Percentiles rank a stretch among this genome's conserved stretches.
Conservation (phyloP, 2,797 vertebrate genomes). For the Melanotaenia maccullochi region DNA sequence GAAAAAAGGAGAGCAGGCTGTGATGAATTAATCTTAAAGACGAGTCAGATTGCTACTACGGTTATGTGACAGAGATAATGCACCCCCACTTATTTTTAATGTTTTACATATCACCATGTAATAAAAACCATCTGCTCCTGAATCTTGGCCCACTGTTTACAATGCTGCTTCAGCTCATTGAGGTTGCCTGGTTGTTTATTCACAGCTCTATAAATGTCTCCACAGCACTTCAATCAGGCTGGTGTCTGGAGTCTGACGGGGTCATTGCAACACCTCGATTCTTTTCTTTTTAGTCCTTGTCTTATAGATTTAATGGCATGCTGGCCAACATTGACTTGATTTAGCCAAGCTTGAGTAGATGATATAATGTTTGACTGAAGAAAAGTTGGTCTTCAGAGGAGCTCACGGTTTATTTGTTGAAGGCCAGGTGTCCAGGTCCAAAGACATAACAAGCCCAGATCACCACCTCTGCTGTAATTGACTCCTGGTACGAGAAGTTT, state of each 20-base stretch:
- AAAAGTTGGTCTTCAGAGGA: background rate
- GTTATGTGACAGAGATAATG: background rate
- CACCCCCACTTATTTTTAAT: background rate
- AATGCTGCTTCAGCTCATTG: background rate
- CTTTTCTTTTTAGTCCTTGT: background rate
- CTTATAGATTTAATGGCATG: background rate
- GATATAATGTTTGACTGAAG: background rate
- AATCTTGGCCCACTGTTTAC: too few species aligned
- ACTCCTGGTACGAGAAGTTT: background rate
- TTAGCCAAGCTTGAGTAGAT: background rate
- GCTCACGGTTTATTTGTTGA: background rate
- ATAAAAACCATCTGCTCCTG: background rate
- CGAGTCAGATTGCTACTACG: too few species aligned
- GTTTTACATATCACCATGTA: background rate
- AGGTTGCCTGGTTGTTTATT: background rate
- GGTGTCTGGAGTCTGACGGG: background rate
- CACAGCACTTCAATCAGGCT: background rate
- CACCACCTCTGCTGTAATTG: background rate
- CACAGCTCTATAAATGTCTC: background rate
- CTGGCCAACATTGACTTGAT: background rate
- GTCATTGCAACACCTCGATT: background rate
- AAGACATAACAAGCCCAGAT: background rate
- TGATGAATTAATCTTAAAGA: background rate
- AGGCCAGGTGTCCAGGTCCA: background rate
- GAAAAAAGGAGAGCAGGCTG: slow-evolving; percentile 8